Evolutionary conservation across 2,113 vertebrate species (phyloP).

Genomic region (Onychostoma macrolepis): DNA sequence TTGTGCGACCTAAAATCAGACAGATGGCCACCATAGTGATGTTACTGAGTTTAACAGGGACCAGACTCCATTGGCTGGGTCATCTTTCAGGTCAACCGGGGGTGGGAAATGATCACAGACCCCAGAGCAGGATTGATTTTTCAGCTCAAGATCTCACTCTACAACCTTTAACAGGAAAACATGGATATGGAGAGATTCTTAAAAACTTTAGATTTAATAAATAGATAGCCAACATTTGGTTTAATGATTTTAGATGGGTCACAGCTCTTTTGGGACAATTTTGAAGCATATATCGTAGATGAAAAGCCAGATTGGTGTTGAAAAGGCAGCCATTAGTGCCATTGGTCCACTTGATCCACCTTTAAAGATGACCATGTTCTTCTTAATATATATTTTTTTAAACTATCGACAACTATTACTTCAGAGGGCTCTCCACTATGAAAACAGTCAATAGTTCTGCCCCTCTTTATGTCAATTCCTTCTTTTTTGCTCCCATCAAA

Average conservation of each 20-base stretch:
- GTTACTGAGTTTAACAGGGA: not conserved
- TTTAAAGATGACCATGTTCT: not conserved
- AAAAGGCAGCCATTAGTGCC: not conserved
- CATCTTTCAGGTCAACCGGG: conserved; percentile 10
- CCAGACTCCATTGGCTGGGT: not conserved
- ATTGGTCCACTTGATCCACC: not conserved
- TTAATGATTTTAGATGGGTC: conserved; percentile 1
- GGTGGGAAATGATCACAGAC: not conserved
- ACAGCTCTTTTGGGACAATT: not conserved
- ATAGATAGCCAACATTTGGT: too few species aligned
- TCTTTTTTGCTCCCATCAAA: not conserved
- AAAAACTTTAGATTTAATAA: not conserved
- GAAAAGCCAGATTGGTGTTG: not conserved
- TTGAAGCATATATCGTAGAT: not conserved
- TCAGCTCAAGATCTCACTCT: not conserved
- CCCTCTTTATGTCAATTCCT: not conserved
- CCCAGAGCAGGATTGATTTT: not conserved
- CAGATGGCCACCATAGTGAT: not conserved
- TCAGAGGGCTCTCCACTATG: not conserved
- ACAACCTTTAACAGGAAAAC: not conserved
- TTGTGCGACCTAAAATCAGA: not conserved
- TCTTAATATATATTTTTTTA: not conserved
- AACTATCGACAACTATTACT: not conserved
- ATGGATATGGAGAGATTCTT: not conserved
- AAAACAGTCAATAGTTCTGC: not conserved